These are phyloP conservation scores for Hypomesus transpacificus DNA, from an alignment of 2,113 vertebrate genomes.

Conservation along the genomic window DNA sequence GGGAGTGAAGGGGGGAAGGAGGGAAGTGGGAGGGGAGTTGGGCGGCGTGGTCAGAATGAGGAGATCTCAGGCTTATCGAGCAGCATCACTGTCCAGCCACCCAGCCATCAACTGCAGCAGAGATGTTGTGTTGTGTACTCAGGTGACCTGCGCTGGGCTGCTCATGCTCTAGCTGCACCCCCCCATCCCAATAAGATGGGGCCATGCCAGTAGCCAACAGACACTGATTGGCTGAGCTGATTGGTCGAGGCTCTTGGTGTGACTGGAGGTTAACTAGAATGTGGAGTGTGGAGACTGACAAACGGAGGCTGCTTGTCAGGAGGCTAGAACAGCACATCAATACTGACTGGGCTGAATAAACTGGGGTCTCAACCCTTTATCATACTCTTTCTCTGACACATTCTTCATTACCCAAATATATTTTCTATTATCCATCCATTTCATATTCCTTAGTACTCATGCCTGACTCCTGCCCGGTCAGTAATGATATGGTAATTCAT, in stretches of 20 bases:
- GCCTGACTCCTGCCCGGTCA: conserved; percentile 17
- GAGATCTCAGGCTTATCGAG: not conserved
- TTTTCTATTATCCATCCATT: conserved; percentile 30
- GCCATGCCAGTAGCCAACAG: conserved; percentile 32
- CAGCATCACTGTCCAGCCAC: not conserved
- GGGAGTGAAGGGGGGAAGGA: not conserved
- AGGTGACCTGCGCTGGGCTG: not conserved
- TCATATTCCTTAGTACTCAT: conserved; percentile 1
- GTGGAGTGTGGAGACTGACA: not conserved
- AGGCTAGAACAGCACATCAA: not conserved
- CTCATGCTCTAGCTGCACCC: not conserved
- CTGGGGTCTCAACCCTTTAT: conserved; percentile 10
- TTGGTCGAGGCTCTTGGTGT: not conserved
- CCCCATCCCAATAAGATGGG: too few relatives aligned
- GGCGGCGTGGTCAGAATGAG: not conserved
- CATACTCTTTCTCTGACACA: conserved; percentile 24
- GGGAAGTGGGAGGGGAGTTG: not conserved
- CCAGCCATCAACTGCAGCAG: not conserved
- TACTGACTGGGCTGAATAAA: not conserved
- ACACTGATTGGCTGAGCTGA: conserved; percentile 28
- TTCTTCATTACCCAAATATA: conserved; percentile 25
- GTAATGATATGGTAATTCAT: conserved; percentile 29
- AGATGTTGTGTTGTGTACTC: not conserved
- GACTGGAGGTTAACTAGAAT: conserved; percentile 8
- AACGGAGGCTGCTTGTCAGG: not conserved